Percentiles rank a stretch among this genome's conserved stretches.
Evolutionary conservation across 2,888 invertebrate species (phyloP).

Genomic region (Sclerodermus sp.): DNA sequence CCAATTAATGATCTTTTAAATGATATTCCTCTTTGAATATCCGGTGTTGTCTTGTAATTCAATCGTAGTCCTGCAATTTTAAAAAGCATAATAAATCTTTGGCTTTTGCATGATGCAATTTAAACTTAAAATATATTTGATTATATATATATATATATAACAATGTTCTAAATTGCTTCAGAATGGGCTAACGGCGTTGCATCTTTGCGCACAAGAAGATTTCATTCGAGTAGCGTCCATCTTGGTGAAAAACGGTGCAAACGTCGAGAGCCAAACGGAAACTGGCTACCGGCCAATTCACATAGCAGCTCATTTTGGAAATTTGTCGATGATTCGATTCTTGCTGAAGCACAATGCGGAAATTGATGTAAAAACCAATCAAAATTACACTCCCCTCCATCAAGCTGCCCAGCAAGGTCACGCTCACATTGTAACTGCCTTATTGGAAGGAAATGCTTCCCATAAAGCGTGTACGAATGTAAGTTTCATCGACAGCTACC

Average conservation of each 20-base stretch:
- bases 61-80: too few relatives aligned
- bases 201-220: conserved; percentile 94
- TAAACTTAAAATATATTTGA: too few relatives aligned
- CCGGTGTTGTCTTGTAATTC: too few relatives aligned
- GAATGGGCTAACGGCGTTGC: conserved; percentile 91
- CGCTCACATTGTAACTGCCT: conserved; percentile 87
- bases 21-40: too few relatives aligned
- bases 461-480: conserved; percentile 95
- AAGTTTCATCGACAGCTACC: conserved; percentile 60
- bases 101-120: too few relatives aligned
- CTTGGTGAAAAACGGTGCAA: conserved; percentile 77
- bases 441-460: conserved; percentile 90
- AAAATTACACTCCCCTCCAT: conserved; percentile 87
- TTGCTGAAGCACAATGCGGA: conserved; percentile 87
- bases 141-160: too few relatives aligned
- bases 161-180: too few relatives aligned
- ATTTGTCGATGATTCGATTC: conserved; percentile 86
- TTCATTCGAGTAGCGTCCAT: conserved; percentile 82
- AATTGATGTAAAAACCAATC: conserved; percentile 75
- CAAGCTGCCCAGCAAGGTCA: conserved; percentile 99
- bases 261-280: conserved; percentile 72
- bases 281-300: conserved; percentile 96
- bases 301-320: conserved; percentile 96
- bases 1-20: too few relatives aligned
- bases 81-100: too few relatives aligned